Conservation (phyloP, 2,113 vertebrate species). For the Oriolus oriolus region DNA sequence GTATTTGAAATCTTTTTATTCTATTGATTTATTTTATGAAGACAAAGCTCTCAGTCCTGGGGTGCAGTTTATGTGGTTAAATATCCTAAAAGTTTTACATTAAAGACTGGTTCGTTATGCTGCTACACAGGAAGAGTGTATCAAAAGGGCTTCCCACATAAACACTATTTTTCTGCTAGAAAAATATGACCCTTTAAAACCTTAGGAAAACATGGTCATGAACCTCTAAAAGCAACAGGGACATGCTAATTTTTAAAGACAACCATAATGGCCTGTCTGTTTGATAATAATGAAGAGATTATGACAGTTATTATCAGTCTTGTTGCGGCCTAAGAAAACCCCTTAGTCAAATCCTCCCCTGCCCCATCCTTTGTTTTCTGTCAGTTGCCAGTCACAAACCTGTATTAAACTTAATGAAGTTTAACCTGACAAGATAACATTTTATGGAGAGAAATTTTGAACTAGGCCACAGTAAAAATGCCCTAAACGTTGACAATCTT, state of each 20-base stretch:
- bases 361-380: background rate
- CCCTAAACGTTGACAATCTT: background rate
- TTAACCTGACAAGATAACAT: background rate
- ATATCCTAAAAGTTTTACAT: background rate
- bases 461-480: background rate
- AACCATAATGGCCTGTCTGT: background rate
- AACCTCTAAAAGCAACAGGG: background rate
- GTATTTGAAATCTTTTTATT: background rate
- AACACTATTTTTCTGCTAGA: background rate
- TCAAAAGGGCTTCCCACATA: background rate
- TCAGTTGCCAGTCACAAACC: background rate
- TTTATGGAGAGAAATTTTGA: background rate
- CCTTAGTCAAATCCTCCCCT: fast-evolving
- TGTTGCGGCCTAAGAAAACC: background rate
- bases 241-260: background rate
- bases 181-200: background rate
- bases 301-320: background rate
- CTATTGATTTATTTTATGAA: background rate
- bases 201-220: background rate
- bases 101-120: background rate
- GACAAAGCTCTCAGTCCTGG: background rate
- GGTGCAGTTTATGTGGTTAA: background rate
- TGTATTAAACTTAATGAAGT: background rate
- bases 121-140: background rate
- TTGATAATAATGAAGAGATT: background rate